Percentiles rank a stretch among this genome's conserved stretches.
Evolutionary conservation across 2,888 invertebrate genomes (phyloP).

Genomic region (Caenorhabditis zanzibari): DNA sequence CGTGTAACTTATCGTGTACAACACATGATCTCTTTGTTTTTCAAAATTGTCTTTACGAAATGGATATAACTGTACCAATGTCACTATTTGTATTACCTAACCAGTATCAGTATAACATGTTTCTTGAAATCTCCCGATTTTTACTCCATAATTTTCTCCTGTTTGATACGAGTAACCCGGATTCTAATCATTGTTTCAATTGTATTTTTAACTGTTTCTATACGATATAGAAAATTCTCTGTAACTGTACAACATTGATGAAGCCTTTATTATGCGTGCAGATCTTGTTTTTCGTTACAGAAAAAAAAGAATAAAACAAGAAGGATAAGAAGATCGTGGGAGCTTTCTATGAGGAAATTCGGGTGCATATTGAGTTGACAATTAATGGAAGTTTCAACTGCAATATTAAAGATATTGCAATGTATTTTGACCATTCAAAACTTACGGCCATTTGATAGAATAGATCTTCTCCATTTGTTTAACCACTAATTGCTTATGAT

Average conservation of each 20-base stretch:
- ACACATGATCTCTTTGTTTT: constrained; percentile 2
- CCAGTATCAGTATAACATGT: not conserved
- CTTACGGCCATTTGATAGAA: constrained; percentile 18
- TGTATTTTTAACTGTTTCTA: not conserved
- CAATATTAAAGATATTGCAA: not conserved
- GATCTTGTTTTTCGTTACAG: not conserved
- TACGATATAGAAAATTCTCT: not conserved
- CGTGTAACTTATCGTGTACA: constrained; percentile 17
- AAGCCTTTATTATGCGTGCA: constrained; percentile 5
- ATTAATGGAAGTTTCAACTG: not conserved
- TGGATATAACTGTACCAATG: not conserved
- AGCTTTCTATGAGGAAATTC: not conserved
- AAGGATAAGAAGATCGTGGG: not conserved
- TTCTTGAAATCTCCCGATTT: not conserved
- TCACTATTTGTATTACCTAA: not conserved
- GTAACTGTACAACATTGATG: not conserved
- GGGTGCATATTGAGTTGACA: not conserved
- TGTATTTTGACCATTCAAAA: not conserved
- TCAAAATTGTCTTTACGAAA: constrained; percentile 1
- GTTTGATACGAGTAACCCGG: not conserved
- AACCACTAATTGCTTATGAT: not conserved
- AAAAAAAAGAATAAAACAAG: not conserved
- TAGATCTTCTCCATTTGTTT: constrained; percentile 2
- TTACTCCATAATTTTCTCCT: constrained; percentile 39
- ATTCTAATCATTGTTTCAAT: not conserved